Conservation (phyloP, 2,797 vertebrate species). For the Stomatorhinus walkeri region DNA sequence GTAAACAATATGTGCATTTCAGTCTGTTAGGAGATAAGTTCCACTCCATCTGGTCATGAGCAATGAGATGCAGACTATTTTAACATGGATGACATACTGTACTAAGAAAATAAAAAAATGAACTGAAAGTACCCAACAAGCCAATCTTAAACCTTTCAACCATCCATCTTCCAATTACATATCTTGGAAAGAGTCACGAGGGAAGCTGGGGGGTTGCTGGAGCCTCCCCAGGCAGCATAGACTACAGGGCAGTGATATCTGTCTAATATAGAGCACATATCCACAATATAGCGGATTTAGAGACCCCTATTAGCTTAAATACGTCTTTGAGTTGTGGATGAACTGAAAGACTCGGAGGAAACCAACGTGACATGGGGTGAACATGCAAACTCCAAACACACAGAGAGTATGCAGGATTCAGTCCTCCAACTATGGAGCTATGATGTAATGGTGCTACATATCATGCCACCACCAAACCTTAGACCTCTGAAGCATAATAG, state of each 20-base stretch:
- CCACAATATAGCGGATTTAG: neutral
- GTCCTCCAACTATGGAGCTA: neutral
- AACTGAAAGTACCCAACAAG: neutral
- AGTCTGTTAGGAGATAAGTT: neutral
- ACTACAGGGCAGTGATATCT: neutral
- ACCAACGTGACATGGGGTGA: neutral
- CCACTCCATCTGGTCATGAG: conserved; percentile 3
- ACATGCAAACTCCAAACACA: neutral
- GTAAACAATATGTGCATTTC: conserved; percentile 14
- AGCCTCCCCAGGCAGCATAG: neutral
- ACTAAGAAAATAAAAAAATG: neutral
- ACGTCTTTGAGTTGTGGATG: neutral
- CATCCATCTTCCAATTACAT: neutral
- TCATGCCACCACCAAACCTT: neutral
- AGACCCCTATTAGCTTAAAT: neutral
- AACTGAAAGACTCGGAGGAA: neutral
- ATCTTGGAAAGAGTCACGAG: neutral
- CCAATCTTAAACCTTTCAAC: neutral
- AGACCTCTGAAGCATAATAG: neutral
- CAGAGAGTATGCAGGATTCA: neutral
- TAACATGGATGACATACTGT: neutral
- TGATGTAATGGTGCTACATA: neutral
- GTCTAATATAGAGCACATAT: neutral
- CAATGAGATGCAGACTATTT: neutral
- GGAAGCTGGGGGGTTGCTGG: neutral